Evolutionary conservation across 2,797 vertebrate genomes (phyloP), one percentile per base, ranked within the genome.

Genomic region (Scleropages formosus): DNA sequence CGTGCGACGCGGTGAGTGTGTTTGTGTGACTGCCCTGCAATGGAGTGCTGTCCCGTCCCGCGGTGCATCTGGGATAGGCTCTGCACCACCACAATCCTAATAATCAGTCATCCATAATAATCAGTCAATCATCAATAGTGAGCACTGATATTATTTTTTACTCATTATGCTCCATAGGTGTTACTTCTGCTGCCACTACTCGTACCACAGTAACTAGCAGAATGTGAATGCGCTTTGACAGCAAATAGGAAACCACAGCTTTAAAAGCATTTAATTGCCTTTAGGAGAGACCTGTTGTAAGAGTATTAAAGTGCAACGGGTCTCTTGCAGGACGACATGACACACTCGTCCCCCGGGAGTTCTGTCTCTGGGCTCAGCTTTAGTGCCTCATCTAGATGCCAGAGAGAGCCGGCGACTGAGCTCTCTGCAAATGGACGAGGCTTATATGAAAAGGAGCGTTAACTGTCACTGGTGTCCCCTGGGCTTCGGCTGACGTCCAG

Each of bases 381-480:
- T 20, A 22, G 56, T 0, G 31, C n/a, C 4, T 26, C 44, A 18
- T 59, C 66, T 69, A 24, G 70, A n/a, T 31, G 53, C 53, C 3
- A 15, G 62, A 4, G 26, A 61, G 46, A 22, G 64, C 27, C 10
- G 39, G 7, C 6, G 59, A 15, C 26, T 6, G 39, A 44, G 22
- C 79, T 44, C 82, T 80, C 83, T 82, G 26, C 71, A 77, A 1
- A 73, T 58, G 75, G 20, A 77, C 22, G 65, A 69, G 80, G 89
- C 86, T 89, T 87, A 91, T 90, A 85, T 83, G 47, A 56, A 82
- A 87, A 90, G 89, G 82, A 26, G 76, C 86, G 91, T 90, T 91
- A 88, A 88, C 84, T 60, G 84, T 85, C 81, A 79, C 79, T 85
- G 72, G 76, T 26, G 12, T 80, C 73, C 74, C 73, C 49, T 16